Evolutionary conservation across 2,113 vertebrate genomes (phyloP).

Genomic region (Centropus unirufus): DNA sequence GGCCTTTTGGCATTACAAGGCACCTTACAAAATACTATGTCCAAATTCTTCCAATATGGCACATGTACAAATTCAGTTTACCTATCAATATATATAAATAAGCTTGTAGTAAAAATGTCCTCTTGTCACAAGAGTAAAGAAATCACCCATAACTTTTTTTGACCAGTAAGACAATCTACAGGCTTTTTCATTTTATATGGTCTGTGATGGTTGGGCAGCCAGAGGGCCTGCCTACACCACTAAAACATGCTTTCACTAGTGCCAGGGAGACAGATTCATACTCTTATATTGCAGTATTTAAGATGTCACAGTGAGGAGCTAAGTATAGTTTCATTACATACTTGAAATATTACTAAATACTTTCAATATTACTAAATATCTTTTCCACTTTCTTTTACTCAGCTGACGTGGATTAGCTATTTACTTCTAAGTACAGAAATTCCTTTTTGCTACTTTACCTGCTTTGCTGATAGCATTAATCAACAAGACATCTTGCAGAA

Average conservation of each 20-base stretch:
- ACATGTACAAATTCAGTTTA: neutral
- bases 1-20: neutral
- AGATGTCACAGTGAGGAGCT: neutral
- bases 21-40: neutral
- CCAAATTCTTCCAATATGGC: neutral
- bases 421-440: neutral
- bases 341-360: neutral
- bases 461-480: neutral
- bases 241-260: neutral
- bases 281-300: neutral
- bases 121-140: neutral
- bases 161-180: neutral
- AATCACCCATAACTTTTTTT: neutral
- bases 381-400: neutral
- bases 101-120: neutral
- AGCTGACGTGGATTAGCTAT: neutral
- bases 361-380: neutral
- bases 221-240: neutral
- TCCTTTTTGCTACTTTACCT: neutral
- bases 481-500: neutral
- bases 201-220: neutral
- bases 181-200: neutral
- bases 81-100: neutral
- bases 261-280: neutral
- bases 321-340: neutral